phyloP scores from a whole-genome alignment of 1,140 invertebrate genomes.

The Megalonaias nervosa region DNA sequence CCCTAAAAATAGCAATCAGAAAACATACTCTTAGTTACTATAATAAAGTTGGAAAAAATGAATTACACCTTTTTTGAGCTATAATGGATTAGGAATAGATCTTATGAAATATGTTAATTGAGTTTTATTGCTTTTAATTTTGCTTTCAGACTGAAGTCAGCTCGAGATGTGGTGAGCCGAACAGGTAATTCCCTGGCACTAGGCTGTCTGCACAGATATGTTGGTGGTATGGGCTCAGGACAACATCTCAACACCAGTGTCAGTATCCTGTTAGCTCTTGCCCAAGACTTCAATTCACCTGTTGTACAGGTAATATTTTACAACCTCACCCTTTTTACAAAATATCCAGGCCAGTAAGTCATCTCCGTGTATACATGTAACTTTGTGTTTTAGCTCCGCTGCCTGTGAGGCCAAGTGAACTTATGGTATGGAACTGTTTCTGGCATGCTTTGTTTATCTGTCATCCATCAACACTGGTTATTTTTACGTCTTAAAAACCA shows the following conservation, averaged over 20 bases:
- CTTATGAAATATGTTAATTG: background rate
- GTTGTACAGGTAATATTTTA: slow-evolving; percentile 83
- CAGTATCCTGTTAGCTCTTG: slow-evolving; percentile 92
- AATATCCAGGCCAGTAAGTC: background rate
- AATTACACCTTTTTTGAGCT: too few species aligned
- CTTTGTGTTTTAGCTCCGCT: background rate
- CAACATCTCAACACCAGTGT: slow-evolving; percentile 95
- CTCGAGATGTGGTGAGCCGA: slow-evolving; percentile 88
- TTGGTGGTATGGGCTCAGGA: slow-evolving; percentile 89
- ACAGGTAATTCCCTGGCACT: slow-evolving; percentile 95
- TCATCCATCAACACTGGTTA: too few species aligned
- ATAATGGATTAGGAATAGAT: background rate
- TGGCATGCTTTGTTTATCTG: too few species aligned
- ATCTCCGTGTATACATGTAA: background rate
- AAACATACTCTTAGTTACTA: too few species aligned
- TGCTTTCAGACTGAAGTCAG: slow-evolving; percentile 80
- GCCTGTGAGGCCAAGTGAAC: too few species aligned
- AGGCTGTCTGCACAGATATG: slow-evolving; percentile 92
- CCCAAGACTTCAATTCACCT: slow-evolving; percentile 92
- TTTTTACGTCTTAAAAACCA: too few species aligned
- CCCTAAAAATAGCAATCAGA: too few species aligned
- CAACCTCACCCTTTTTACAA: too few species aligned
- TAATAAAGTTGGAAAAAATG: too few species aligned
- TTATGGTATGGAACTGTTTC: too few species aligned
- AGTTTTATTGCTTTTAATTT: background rate